Evolutionary conservation across 2,113 vertebrate genomes (phyloP), one percentile per base, ranked within the genome.

Genomic region (Zosterops japonicus): DNA sequence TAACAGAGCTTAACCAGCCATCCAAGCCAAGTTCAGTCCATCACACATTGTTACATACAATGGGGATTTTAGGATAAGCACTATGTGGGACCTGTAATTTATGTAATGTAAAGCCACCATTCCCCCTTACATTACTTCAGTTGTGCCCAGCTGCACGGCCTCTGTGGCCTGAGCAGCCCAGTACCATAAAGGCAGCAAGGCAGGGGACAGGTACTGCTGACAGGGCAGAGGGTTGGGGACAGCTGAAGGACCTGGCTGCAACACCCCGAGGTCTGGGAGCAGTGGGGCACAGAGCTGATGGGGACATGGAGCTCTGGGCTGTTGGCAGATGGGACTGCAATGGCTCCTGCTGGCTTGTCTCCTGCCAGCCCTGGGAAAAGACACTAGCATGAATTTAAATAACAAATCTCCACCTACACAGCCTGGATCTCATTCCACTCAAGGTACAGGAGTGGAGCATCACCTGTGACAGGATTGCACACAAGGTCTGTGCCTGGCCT

Each of bases 241-340:
- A 72, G 57, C 67, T 49, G 41, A 31, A 50, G 56, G 64, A 84
- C 27, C 18, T 31, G 60, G 10, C 50, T 35, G 17, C 29, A 41
- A 16, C 36, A 39, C 12, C 20, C 23, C 0, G 0, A 69, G 71
- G 17, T 87, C 31, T 46, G 0, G 0, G 56, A 22, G 0, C 2
- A 2, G 23, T 5, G 25, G 0, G 0, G 56, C 8, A 1, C 2
- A 6, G 44, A 69, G 31, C 17, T 46, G 21, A 31, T n/a, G 52
- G 11, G 36, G 7, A 28, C 36, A 1, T 5, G 56, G n/a, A 67
- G 56, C 75, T 46, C 35, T n/a, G n/a, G 36, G 11, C 36, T 64
- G 33, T 68, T 63, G 60, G 42, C 52, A 67, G 44, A 6, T 13
- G 4, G 29, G 22, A 23, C 59, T 56, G 21, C 47, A 65, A 7